Conservation (phyloP, 2,797 vertebrate genomes). For the Neomorphus geoffroyi region DNA sequence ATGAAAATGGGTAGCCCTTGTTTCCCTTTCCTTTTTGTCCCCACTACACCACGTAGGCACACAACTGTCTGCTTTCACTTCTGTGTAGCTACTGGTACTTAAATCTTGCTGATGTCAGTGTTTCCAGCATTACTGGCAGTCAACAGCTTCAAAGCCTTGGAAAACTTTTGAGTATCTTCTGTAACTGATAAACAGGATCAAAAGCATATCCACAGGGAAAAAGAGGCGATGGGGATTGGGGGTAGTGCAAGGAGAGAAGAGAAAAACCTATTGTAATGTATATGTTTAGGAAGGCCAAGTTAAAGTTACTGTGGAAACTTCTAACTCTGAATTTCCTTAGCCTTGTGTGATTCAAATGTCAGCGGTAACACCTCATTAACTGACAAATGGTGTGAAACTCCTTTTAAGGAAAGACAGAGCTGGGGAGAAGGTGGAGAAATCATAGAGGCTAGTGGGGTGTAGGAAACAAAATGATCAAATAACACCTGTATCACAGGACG, state of each 20-base stretch:
- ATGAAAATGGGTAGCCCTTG: background rate
- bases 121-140: background rate
- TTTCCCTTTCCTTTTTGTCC: background rate
- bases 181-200: slow-evolving; percentile 1
- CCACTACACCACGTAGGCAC: background rate
- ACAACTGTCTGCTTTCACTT: background rate
- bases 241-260: background rate
- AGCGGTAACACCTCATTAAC: slow-evolving; percentile 51
- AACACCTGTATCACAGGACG: background rate
- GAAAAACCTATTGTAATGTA: slow-evolving; percentile 62
- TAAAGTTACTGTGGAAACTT: slow-evolving; percentile 58
- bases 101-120: background rate
- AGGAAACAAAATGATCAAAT: background rate
- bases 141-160: background rate
- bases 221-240: background rate
- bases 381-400: slow-evolving; percentile 9
- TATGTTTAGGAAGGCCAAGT: slow-evolving; percentile 17
- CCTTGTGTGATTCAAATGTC: slow-evolving; percentile 71
- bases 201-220: background rate
- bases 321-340: slow-evolving; percentile 68
- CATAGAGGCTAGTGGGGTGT: background rate
- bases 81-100: background rate
- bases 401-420: background rate
- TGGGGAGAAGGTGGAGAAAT: background rate
- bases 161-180: background rate